These are phyloP conservation scores for Bubalus kerabau DNA, from an alignment of 2,113 vertebrate species.

Conservation along the genomic window DNA sequence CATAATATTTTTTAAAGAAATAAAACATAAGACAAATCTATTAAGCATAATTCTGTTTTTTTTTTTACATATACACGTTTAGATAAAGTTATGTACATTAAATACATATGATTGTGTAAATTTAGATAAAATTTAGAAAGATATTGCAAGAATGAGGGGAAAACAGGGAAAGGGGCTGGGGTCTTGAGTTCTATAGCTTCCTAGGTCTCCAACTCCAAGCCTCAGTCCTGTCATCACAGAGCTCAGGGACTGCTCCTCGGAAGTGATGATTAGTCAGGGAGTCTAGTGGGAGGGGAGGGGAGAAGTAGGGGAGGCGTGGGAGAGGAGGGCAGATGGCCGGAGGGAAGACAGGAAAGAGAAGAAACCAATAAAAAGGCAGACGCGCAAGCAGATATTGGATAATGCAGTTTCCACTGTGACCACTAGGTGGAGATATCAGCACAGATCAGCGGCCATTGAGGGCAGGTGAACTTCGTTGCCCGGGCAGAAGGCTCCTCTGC, in stretches of 20 bases:
- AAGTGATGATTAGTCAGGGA: neutral
- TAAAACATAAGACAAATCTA: neutral
- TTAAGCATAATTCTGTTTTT: neutral
- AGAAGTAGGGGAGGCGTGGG: neutral
- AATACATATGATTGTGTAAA: neutral
- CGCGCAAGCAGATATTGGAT: fast-evolving
- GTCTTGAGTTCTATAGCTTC: neutral
- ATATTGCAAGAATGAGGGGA: neutral
- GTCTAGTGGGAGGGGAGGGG: neutral
- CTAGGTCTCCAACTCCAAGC: neutral
- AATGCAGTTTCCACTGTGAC: neutral
- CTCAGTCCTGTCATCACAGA: neutral
- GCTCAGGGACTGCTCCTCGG: neutral
- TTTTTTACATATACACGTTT: neutral
- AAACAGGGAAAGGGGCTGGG: neutral
- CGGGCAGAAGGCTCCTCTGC: neutral
- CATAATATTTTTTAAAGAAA: neutral
- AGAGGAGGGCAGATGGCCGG: neutral
- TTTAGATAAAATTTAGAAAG: neutral
- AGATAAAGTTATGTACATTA: neutral
- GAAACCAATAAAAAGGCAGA: neutral
- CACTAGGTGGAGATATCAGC: neutral
- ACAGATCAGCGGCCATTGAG: neutral
- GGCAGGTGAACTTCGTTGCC: neutral
- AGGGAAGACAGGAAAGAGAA: neutral